phyloP scores from a whole-genome alignment of 2,113 vertebrate species.

The Lepisosteus osseus region DNA sequence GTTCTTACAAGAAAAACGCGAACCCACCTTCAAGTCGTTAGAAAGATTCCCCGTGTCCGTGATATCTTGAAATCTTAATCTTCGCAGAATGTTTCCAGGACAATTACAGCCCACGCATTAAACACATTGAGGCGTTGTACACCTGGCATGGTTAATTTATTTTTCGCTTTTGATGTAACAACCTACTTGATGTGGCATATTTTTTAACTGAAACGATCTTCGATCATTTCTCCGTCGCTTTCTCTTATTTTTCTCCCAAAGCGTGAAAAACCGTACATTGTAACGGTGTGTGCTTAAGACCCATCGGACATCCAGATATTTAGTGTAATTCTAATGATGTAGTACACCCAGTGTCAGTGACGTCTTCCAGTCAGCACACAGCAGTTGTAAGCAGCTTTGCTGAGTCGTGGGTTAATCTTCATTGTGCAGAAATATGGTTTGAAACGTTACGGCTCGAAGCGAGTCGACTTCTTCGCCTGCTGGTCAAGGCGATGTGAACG shows the following conservation, averaged over 20 bases:
- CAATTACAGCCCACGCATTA: no score
- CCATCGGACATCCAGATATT: neutral
- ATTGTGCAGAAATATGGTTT: constrained; percentile 7
- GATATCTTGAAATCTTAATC: no score
- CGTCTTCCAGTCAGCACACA: neutral
- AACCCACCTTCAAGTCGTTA: no score
- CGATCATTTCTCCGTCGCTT: no score
- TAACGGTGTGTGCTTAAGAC: neutral
- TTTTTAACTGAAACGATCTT: no score
- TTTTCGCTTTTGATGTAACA: no score
- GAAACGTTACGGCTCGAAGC: neutral
- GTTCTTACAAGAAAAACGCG: no score
- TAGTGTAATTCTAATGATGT: constrained; percentile 11
- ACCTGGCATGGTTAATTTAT: no score
- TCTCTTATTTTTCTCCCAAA: neutral
- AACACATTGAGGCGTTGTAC: no score
- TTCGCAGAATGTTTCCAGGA: no score
- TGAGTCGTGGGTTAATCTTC: constrained; percentile 5
- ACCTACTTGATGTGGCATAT: no score
- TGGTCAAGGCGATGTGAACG: neutral
- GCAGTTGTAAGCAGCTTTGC: constrained; percentile 10
- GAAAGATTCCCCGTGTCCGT: no score
- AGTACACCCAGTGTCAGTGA: constrained; percentile 12
- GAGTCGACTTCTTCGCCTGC: neutral
- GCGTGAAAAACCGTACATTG: neutral